Conservation (phyloP, 2,888 invertebrate genomes). For the Eupithecia abbreviata region DNA sequence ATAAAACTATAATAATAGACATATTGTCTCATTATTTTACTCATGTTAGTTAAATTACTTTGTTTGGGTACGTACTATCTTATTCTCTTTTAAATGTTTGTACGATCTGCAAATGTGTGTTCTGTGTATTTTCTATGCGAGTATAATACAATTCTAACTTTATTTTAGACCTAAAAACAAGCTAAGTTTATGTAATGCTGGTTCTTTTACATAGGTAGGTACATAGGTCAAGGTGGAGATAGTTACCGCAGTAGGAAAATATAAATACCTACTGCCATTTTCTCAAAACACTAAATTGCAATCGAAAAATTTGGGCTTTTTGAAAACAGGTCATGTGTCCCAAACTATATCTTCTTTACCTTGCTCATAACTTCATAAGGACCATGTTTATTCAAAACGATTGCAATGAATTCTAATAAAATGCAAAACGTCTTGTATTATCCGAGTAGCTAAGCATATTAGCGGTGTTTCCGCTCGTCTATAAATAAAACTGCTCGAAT, state of each 20-base stretch:
- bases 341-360: background rate
- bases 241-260: background rate
- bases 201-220: no score
- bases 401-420: background rate
- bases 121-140: no score
- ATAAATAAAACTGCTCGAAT: slow-evolving; percentile 4
- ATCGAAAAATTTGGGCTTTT: background rate
- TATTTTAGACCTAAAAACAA: no score
- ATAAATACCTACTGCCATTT: background rate
- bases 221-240: background rate
- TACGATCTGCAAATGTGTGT: no score
- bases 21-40: no score
- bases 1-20: background rate
- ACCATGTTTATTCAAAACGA: background rate
- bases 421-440: background rate
- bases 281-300: background rate
- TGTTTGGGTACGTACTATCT: background rate
- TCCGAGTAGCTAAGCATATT: background rate
- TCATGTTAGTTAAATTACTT: background rate
- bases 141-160: no score
- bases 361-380: background rate
- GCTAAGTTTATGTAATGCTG: no score
- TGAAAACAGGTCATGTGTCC: background rate
- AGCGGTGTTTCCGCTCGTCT: background rate
- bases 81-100: no score